phyloP scores from a whole-genome alignment of 2,888 invertebrate genomes.

The Drosophila multiciliata region DNA sequence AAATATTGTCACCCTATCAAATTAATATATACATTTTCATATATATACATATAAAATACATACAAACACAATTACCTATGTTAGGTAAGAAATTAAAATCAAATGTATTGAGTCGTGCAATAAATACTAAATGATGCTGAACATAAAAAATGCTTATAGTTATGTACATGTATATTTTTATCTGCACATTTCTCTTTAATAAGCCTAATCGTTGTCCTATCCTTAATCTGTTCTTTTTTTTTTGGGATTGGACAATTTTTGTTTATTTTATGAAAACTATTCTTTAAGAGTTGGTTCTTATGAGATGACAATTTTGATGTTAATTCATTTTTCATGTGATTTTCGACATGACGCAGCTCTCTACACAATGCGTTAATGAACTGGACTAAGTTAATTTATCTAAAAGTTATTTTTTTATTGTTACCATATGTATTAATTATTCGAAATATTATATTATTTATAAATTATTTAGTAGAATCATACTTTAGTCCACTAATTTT shows the following conservation, averaged over 20 bases:
- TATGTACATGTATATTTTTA: background rate
- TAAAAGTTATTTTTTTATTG: background rate
- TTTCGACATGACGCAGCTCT: background rate
- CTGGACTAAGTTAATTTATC: background rate
- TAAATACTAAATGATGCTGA: background rate
- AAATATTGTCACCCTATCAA: background rate
- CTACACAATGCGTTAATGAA: background rate
- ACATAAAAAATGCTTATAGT: background rate
- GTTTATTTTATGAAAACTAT: background rate
- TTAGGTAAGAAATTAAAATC: background rate
- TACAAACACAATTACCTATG: background rate
- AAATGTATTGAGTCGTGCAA: conserved; percentile 7
- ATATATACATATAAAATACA: background rate
- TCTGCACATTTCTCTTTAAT: background rate
- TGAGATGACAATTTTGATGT: background rate
- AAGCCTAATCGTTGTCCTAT: background rate
- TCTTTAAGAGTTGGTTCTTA: background rate
- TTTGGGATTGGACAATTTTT: background rate
- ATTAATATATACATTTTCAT: background rate
- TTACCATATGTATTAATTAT: background rate
- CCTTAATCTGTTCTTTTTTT: background rate
- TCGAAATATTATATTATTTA: background rate
- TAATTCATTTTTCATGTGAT: background rate
- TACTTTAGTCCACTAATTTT: background rate
- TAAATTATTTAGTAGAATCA: background rate